Evolutionary conservation across 2,888 invertebrate genomes (phyloP).

Genomic region (Nomada ruficornis): DNA sequence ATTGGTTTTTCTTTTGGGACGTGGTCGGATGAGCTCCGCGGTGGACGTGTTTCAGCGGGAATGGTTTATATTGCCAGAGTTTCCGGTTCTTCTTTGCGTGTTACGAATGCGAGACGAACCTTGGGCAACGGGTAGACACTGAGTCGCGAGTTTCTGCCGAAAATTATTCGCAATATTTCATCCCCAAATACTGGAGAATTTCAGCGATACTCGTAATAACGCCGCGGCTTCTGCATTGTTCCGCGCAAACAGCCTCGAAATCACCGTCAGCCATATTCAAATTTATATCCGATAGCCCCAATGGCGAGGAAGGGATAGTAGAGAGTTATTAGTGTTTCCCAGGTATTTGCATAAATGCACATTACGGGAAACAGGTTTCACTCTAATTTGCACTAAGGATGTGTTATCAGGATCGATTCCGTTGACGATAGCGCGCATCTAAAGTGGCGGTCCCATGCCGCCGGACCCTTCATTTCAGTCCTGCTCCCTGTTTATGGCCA

Average conservation of each 20-base stretch:
- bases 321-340: conserved; percentile 38
- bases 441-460: conserved; percentile 30
- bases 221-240: too few species aligned
- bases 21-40: background rate
- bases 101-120: background rate
- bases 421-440: conserved; percentile 39
- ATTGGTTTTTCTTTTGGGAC: background rate
- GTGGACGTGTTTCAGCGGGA: background rate
- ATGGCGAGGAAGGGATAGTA: background rate
- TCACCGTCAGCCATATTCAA: background rate
- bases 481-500: conserved; percentile 27
- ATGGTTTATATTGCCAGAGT: background rate
- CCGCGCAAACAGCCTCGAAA: background rate
- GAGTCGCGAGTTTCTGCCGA: too few species aligned
- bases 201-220: too few species aligned
- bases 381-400: conserved; percentile 50
- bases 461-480: conserved; percentile 5
- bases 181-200: too few species aligned
- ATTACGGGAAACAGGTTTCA: conserved; percentile 50
- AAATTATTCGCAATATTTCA: too few species aligned
- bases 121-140: too few species aligned
- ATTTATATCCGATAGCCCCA: background rate
- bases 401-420: conserved; percentile 51
- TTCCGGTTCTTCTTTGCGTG: background rate
- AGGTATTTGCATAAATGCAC: conserved; percentile 50